phyloP scores from a whole-genome alignment of 2,797 vertebrate species.

The Enteromius treurensis region DNA sequence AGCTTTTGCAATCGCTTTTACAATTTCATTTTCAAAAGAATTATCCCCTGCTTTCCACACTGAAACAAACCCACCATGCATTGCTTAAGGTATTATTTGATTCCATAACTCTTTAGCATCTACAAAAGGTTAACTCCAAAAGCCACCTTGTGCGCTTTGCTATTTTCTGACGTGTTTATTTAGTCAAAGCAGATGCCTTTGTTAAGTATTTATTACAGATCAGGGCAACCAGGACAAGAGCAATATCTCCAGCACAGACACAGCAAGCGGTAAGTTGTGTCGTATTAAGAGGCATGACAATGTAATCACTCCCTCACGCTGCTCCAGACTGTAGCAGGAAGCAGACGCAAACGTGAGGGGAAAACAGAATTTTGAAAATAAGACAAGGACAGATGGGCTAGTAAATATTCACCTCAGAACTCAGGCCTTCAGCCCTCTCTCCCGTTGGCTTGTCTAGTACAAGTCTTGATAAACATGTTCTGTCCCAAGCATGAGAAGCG shows the following conservation, averaged over 20 bases:
- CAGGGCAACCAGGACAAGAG: conserved; percentile 5
- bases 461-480: conserved; percentile 28
- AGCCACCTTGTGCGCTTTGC: background rate
- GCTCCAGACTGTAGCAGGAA: conserved; percentile 27
- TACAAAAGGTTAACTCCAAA: conserved; percentile 30
- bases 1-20: background rate
- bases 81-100: background rate
- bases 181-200: conserved; percentile 21
- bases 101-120: background rate
- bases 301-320: conserved; percentile 25
- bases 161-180: background rate
- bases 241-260: background rate
- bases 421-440: conserved; percentile 17
- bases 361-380: conserved; percentile 36
- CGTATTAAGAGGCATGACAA: conserved; percentile 32
- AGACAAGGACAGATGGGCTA: conserved; percentile 42
- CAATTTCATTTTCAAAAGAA: background rate
- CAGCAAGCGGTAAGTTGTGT: background rate
- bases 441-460: background rate
- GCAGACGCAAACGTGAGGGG: conserved; percentile 20
- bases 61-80: background rate
- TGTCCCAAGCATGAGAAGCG: background rate
- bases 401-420: conserved; percentile 34
- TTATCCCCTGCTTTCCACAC: background rate
- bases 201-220: conserved; percentile 19